Evolutionary conservation across 37 sponge, comb jelly and placozoan species (phyloP).

Genomic region (Beroe ovata): DNA sequence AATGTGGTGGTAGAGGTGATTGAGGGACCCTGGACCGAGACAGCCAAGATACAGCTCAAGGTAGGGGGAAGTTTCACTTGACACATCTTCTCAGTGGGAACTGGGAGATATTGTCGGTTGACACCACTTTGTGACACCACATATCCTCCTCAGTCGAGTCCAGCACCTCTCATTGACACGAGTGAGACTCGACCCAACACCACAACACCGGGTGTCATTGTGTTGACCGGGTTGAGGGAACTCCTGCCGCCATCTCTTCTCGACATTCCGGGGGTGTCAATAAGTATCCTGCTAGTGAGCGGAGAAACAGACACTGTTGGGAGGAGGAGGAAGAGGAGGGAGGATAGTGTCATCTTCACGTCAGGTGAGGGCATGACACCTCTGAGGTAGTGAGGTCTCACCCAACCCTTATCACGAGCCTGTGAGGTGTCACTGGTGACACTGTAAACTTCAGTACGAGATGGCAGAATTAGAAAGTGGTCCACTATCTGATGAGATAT

Average conservation of each 20-base stretch:
- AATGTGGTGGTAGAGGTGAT: background rate
- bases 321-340: background rate
- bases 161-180: conserved; percentile 37
- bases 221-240: background rate
- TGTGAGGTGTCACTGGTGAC: no score
- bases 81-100: no score
- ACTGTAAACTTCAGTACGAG: no score
- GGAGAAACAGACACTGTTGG: background rate
- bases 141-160: background rate
- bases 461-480: no score
- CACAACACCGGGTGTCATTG: background rate
- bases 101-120: no score
- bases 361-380: background rate
- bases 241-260: background rate
- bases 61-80: no score
- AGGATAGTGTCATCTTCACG: background rate
- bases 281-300: background rate
- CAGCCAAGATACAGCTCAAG: background rate
- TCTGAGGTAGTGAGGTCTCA: no score
- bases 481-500: no score
- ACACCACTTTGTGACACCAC: no score
- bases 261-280: background rate
- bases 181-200: background rate
- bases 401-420: no score
- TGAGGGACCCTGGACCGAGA: background rate